Evolutionary conservation across 2,888 invertebrate species (phyloP).

Genomic region (Polia nebulosa): DNA sequence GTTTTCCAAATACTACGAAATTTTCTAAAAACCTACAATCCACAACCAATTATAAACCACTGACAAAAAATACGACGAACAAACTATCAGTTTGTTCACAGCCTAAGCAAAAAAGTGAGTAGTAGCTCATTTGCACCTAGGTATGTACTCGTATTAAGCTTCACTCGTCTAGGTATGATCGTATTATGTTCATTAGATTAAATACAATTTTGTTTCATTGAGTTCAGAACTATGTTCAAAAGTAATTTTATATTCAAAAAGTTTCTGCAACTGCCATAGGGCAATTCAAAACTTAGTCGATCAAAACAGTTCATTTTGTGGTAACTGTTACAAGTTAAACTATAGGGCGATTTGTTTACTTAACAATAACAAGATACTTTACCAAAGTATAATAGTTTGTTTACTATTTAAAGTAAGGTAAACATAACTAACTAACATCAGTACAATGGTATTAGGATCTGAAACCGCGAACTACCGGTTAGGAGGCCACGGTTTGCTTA

Average conservation of each 20-base stretch:
- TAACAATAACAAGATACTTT: constrained; percentile 38
- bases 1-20: too few relatives aligned
- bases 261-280: constrained; percentile 31
- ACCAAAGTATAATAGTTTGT: constrained; percentile 50
- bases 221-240: background rate
- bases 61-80: too few relatives aligned
- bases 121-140: too few relatives aligned
- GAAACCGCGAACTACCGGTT: constrained; percentile 46
- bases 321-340: constrained; percentile 29
- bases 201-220: background rate
- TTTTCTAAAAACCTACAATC: too few relatives aligned
- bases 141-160: background rate
- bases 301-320: constrained; percentile 43
- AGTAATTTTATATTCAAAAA: constrained; percentile 24
- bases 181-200: background rate
- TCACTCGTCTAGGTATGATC: too few relatives aligned
- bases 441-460: constrained; percentile 40
- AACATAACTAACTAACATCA: constrained; percentile 45
- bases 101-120: background rate
- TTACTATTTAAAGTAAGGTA: constrained; percentile 46
- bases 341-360: constrained; percentile 41
- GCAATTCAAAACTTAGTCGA: constrained; percentile 21
- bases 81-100: too few relatives aligned
- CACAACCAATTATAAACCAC: too few relatives aligned
- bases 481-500: constrained; percentile 32